Percentiles rank a stretch among this genome's conserved stretches.
Evolutionary conservation across 2,797 vertebrate species (phyloP).

Genomic region (Odontamblyopus rebecca): DNA sequence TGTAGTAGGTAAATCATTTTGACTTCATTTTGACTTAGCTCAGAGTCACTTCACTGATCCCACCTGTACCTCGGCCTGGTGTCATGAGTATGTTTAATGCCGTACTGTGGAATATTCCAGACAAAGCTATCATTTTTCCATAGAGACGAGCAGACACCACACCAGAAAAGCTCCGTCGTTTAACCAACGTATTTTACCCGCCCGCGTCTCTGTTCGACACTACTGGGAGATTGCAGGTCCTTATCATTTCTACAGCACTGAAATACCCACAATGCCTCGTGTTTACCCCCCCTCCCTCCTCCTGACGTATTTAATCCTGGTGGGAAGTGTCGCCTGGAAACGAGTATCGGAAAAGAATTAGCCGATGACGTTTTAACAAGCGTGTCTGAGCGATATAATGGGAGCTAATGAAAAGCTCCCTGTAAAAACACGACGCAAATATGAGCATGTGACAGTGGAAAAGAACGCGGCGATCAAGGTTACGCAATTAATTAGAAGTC

Average conservation of each 20-base stretch:
- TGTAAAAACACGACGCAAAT: neutral
- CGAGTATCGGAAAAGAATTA: slow-evolving; percentile 58
- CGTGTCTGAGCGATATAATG: slow-evolving; percentile 57
- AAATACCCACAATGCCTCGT: neutral
- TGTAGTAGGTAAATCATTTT: no score
- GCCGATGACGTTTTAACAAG: slow-evolving; percentile 69
- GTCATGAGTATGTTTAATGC: no score
- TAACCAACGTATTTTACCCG: neutral
- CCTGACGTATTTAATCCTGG: slow-evolving; percentile 52
- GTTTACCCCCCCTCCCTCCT: slow-evolving; percentile 22
- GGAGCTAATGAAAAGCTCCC: slow-evolving; percentile 41
- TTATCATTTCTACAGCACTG: neutral
- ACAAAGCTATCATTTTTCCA: no score
- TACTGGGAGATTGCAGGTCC: neutral
- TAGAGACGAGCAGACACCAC: no score
- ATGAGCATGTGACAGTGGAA: neutral
- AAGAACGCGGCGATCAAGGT: neutral
- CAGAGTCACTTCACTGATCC: no score
- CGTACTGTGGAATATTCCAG: no score
- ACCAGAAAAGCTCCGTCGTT: neutral
- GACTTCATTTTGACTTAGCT: no score
- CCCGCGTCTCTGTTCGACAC: neutral
- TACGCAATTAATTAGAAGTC: slow-evolving; percentile 1
- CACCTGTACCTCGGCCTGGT: no score
- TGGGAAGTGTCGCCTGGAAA: slow-evolving; percentile 48